Conservation (phyloP, 92 coral and sea anemone species). For the Zoanthus gigantus region DNA sequence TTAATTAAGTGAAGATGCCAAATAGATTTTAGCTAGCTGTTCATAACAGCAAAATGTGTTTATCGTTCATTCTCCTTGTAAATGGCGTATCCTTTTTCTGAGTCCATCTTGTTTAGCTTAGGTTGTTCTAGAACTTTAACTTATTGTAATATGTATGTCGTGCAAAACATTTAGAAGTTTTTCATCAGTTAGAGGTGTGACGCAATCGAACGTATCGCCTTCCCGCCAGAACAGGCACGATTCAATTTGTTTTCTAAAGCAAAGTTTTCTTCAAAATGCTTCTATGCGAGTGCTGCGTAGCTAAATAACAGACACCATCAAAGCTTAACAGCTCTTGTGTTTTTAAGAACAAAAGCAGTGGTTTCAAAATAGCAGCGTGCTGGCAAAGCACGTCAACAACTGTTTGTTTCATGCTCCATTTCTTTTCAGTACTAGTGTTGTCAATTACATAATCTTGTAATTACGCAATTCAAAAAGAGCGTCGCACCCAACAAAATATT, state of each 20-base stretch:
- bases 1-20: neutral
- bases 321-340: neutral
- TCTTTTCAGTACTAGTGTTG: neutral
- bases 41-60: neutral
- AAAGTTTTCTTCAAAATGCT: neutral
- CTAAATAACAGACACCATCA: neutral
- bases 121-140: neutral
- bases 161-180: conserved; percentile 19
- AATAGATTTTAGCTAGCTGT: neutral
- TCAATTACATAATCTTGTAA: conserved; percentile 42
- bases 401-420: neutral
- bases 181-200: conserved; percentile 37
- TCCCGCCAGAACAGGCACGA: conserved; percentile 43
- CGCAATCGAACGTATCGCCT: conserved; percentile 28
- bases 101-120: neutral
- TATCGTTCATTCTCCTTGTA: neutral
- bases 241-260: neutral
- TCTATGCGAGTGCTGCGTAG: neutral
- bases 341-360: neutral
- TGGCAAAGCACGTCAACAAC: conserved; percentile 16
- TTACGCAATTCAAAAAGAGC: conserved; percentile 29
- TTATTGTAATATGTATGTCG: neutral
- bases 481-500: neutral
- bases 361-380: neutral
- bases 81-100: conserved; percentile 28